phyloP scores from a whole-genome alignment of 2,113 vertebrate genomes.

The Nibea coibor region DNA sequence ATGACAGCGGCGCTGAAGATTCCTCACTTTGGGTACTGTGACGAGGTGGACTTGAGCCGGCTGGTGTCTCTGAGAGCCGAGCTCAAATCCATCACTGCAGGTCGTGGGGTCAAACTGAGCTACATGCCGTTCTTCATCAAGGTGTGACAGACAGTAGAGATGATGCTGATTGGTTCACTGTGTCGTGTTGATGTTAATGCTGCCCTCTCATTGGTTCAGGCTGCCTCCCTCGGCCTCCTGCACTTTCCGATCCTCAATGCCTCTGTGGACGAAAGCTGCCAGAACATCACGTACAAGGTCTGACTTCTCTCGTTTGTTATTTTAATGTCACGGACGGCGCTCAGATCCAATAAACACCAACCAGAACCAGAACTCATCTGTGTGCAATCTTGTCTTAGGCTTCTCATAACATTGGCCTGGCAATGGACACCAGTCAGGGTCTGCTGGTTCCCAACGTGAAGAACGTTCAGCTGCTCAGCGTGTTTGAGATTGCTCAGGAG shows the following conservation, averaged over 20 bases:
- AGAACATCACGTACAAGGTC: slow-evolving; percentile 94
- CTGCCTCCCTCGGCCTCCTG: slow-evolving; percentile 91
- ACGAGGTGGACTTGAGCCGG: slow-evolving; percentile 91
- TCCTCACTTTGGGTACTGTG: slow-evolving; percentile 95
- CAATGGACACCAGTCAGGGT: slow-evolving; percentile 78
- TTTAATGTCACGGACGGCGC: neutral
- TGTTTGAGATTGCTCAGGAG: slow-evolving; percentile 92
- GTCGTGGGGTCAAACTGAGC: slow-evolving; percentile 90
- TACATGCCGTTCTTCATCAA: slow-evolving; percentile 99
- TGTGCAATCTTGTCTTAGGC: slow-evolving; percentile 45
- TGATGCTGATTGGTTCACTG: neutral
- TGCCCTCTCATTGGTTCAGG: slow-evolving; percentile 82
- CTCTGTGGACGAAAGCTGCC: slow-evolving; percentile 91
- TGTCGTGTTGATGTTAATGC: neutral
- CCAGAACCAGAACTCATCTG: too few relatives aligned
- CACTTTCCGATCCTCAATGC: slow-evolving; percentile 95
- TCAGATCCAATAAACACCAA: too few relatives aligned
- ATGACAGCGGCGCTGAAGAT: slow-evolving; percentile 95
- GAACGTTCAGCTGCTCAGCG: slow-evolving; percentile 90
- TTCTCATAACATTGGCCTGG: slow-evolving; percentile 78
- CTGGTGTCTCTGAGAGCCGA: slow-evolving; percentile 88
- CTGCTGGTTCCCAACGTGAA: slow-evolving; percentile 78
- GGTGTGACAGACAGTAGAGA: slow-evolving; percentile 75
- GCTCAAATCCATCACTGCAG: slow-evolving; percentile 81
- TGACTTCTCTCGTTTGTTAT: neutral